Evolutionary conservation across 2,888 invertebrate species (phyloP).

Genomic region (Molanna angustata): DNA sequence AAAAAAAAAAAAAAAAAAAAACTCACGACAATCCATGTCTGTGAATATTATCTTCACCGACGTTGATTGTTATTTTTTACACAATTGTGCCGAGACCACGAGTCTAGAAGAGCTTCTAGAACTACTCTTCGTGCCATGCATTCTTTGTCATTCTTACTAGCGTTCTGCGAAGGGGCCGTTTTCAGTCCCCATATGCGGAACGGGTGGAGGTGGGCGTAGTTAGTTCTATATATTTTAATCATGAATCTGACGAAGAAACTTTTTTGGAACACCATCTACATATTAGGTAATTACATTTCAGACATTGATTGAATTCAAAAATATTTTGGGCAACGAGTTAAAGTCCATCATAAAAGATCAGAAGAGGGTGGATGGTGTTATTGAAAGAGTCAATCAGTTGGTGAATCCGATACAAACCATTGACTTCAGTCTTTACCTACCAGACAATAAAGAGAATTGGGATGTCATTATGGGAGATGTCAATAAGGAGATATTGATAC

Average conservation of each 20-base stretch:
- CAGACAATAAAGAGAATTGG: slow-evolving; percentile 82
- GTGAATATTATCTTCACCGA: too few relatives aligned
- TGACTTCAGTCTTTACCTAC: slow-evolving; percentile 80
- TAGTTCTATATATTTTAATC: neutral
- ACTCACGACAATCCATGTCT: too few relatives aligned
- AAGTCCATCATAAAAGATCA: slow-evolving; percentile 87
- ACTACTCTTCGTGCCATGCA: too few relatives aligned
- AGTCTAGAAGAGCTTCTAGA: too few relatives aligned
- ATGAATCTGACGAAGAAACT: neutral
- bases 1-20: too few relatives aligned
- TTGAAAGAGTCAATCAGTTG: slow-evolving; percentile 74
- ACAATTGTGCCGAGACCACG: too few relatives aligned
- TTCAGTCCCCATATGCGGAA: too few relatives aligned
- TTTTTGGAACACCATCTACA: neutral
- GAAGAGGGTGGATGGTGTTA: slow-evolving; percentile 79
- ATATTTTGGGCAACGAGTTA: slow-evolving; percentile 83
- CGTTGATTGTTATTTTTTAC: too few relatives aligned
- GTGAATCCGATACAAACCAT: slow-evolving; percentile 72
- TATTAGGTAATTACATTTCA: too few relatives aligned
- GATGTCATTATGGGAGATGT: slow-evolving; percentile 77
- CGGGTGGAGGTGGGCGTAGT: too few relatives aligned
- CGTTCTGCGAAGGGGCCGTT: too few relatives aligned
- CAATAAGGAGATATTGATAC: slow-evolving; percentile 65
- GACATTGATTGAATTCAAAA: slow-evolving; percentile 83
- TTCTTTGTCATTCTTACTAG: too few relatives aligned